phyloP scores from a whole-genome alignment of 1,140 invertebrate genomes.

The Lerema accius region DNA sequence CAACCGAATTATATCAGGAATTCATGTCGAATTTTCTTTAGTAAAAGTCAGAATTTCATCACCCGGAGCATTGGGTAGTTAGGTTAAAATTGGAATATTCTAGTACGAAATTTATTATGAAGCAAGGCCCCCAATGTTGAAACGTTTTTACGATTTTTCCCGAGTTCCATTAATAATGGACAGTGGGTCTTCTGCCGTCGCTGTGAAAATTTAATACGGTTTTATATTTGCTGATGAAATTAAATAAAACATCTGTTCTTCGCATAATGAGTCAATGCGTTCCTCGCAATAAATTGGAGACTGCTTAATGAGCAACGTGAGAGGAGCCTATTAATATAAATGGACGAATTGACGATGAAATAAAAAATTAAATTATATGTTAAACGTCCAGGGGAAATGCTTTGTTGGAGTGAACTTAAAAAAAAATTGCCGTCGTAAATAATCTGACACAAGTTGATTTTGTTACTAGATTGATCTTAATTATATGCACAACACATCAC shows the following conservation, averaged over 20 bases:
- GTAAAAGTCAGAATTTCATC: slow-evolving; percentile 8
- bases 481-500: no score
- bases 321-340: no score
- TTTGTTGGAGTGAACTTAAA: no score
- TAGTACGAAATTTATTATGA: slow-evolving; percentile 27
- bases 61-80: neutral
- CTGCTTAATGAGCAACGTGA: neutral
- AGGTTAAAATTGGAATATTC: slow-evolving; percentile 12
- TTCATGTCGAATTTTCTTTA: neutral
- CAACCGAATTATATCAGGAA: no score
- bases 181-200: slow-evolving; percentile 7
- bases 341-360: no score
- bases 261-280: neutral
- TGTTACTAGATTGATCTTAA: no score
- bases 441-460: no score
- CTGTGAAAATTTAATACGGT: slow-evolving; percentile 24
- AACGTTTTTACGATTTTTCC: slow-evolving; percentile 29
- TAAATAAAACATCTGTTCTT: slow-evolving; percentile 7
- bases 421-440: no score
- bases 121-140: neutral
- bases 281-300: neutral
- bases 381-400: no score
- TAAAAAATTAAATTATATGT: no score
- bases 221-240: slow-evolving; percentile 14
- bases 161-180: slow-evolving; percentile 24